Percentiles rank a stretch among this genome's conserved stretches.
Evolutionary conservation across 2,113 vertebrate genomes (phyloP).

Genomic region (Epinephelus fuscoguttatus): DNA sequence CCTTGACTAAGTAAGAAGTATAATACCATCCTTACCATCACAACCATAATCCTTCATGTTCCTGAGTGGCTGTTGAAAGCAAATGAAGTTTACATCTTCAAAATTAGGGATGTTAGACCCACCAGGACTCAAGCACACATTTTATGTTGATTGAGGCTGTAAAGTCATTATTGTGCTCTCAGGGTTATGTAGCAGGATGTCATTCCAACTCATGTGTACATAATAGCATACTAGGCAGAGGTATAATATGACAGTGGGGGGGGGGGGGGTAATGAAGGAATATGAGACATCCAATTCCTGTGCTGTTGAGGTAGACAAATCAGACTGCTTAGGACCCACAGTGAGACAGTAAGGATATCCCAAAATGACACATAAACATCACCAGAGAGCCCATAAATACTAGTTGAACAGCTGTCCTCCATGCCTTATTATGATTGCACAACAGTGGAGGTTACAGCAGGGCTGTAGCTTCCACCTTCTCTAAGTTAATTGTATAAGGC

Average conservation of each 20-base stretch:
- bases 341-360: background rate
- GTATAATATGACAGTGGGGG: constrained; percentile 2
- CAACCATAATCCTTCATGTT: background rate
- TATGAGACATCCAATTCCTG: background rate
- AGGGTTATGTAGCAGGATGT: constrained; percentile 11
- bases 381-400: background rate
- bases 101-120: background rate
- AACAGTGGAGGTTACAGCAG: background rate
- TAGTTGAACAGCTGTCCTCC: constrained; percentile 4
- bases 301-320: background rate
- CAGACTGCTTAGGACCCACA: background rate
- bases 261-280: constrained; percentile 12
- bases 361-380: constrained; percentile 31
- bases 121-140: background rate
- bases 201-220: background rate
- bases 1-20: background rate
- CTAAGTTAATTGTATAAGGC: background rate
- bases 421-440: constrained; percentile 3
- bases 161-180: constrained; percentile 22
- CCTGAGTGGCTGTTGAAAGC: background rate
- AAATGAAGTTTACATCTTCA: constrained; percentile 5
- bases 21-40: background rate
- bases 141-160: constrained; percentile 3
- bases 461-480: constrained; percentile 1
- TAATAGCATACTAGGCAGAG: constrained; percentile 4